phyloP scores from a whole-genome alignment of 2,113 vertebrate species.

The Heteronetta atricapilla region DNA sequence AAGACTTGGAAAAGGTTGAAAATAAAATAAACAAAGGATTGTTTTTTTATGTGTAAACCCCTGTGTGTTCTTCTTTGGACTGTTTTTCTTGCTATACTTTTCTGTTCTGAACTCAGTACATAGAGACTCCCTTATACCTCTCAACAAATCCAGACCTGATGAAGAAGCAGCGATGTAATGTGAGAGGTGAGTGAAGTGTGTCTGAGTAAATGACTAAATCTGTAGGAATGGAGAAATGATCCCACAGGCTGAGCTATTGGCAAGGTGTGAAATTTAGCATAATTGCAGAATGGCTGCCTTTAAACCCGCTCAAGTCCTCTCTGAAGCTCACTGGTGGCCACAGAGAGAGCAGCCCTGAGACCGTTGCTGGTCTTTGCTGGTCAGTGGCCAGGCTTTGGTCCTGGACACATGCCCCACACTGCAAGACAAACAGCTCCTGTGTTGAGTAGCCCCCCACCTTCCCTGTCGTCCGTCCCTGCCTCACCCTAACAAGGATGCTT shows the following conservation, averaged over 20 bases:
- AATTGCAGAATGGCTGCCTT: background rate
- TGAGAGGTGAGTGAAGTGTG: background rate
- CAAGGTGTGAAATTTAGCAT: background rate
- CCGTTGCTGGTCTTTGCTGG: accelerated
- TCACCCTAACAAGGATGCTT: background rate
- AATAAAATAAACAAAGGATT: background rate
- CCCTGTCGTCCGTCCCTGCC: background rate
- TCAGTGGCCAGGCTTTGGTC: background rate
- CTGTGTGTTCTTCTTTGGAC: background rate
- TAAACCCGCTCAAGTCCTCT: background rate
- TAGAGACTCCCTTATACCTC: background rate
- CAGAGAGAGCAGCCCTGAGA: background rate
- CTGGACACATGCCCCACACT: background rate
- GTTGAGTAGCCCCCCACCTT: background rate
- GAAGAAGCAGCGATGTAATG: background rate
- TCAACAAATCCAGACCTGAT: background rate
- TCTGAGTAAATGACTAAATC: background rate
- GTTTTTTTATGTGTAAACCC: background rate
- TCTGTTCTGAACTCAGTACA: background rate
- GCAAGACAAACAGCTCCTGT: accelerated
- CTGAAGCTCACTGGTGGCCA: background rate
- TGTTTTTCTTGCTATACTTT: background rate
- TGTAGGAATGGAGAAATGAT: background rate
- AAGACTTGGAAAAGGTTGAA: background rate
- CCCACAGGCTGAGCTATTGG: background rate